Conservation (phyloP, 2,797 vertebrate genomes). For the Amblyraja radiata region DNA sequence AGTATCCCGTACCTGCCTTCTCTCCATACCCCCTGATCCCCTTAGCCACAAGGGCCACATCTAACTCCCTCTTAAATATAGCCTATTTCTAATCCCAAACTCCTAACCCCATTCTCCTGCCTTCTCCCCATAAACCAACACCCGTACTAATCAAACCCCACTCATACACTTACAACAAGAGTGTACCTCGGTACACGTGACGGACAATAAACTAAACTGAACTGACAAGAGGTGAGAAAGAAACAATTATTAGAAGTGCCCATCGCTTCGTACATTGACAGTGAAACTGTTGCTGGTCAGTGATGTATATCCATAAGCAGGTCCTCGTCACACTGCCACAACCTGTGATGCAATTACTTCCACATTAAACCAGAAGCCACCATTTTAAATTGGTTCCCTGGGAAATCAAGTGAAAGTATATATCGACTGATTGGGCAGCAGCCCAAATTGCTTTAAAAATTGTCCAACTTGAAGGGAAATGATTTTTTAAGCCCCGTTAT, state of each 20-base stretch:
- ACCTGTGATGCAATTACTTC: background rate
- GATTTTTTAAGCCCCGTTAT: background rate
- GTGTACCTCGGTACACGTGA: too few species aligned
- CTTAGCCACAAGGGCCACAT: too few species aligned
- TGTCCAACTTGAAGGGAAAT: slow-evolving; percentile 20
- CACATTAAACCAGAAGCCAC: background rate
- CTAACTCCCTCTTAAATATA: too few species aligned
- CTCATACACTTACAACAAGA: too few species aligned
- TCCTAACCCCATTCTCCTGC: too few species aligned
- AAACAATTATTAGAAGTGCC: background rate
- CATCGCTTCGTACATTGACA: background rate
- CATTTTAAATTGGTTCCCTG: background rate
- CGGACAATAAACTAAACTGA: too few species aligned
- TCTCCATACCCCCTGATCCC: too few species aligned
- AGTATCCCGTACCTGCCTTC: too few species aligned
- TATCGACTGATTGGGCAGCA: background rate
- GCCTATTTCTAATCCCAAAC: too few species aligned
- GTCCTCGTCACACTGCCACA: background rate
- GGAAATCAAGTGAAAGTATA: slow-evolving; percentile 2
- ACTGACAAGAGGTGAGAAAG: background rate
- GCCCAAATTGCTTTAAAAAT: background rate
- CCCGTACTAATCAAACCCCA: too few species aligned
- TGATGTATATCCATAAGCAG: background rate
- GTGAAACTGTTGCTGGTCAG: background rate
- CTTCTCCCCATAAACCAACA: too few species aligned